A percentile compares a stretch with the other conserved stretches of the same genome.
phyloP scores from a whole-genome alignment of 1,140 invertebrate genomes.

The Bombus cullumanus region DNA sequence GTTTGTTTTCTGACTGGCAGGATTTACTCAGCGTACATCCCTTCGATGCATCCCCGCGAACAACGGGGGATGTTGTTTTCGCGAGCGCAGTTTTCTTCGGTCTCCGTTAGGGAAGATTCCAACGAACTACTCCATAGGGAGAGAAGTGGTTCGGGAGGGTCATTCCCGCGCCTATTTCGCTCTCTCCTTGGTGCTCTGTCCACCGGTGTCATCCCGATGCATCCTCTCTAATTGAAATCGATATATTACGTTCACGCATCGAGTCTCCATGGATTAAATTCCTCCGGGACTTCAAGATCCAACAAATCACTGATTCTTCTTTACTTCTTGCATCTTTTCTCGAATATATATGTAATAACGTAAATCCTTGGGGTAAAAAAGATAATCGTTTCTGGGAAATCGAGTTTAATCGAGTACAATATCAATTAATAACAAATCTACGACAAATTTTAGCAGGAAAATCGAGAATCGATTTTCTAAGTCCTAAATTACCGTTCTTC shows the following conservation, averaged over 20 bases:
- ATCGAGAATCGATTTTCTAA: too few relatives aligned
- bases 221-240: constrained; percentile 67
- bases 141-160: constrained; percentile 48
- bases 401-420: too few relatives aligned
- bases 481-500: too few relatives aligned
- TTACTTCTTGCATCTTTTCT: not conserved
- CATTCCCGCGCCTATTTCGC: constrained; percentile 16
- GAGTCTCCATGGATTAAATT: too few relatives aligned
- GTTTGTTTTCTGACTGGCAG: constrained; percentile 38
- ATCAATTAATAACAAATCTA: too few relatives aligned
- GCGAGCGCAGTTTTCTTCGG: constrained; percentile 47
- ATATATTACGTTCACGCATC: not conserved
- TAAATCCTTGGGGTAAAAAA: too few relatives aligned
- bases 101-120: constrained; percentile 34
- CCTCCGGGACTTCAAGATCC: not conserved
- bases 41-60: constrained; percentile 20
- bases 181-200: not conserved
- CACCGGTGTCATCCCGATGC: constrained; percentile 44
- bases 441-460: too few relatives aligned
- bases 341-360: too few relatives aligned
- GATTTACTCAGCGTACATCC: constrained; percentile 15
- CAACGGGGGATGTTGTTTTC: constrained; percentile 49
- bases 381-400: too few relatives aligned
- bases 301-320: not conserved
- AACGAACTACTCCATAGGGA: constrained; percentile 53